Percentiles rank a stretch among this genome's conserved stretches.
Conservation (phyloP, 2,113 vertebrate species). For the Perca fluviatilis region DNA sequence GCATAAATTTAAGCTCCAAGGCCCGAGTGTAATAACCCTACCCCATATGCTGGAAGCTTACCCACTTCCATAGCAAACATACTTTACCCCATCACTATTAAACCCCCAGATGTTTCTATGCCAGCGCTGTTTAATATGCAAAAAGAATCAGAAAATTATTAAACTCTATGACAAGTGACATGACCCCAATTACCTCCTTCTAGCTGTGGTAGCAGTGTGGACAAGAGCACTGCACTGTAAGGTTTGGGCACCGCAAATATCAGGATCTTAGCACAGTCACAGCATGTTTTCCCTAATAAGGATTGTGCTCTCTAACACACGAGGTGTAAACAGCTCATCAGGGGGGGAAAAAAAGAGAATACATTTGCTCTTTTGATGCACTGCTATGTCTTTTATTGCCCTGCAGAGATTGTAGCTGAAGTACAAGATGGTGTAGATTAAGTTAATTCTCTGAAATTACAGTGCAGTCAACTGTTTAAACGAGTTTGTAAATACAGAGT, state of each 20-base stretch:
- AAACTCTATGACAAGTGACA: conserved; percentile 65
- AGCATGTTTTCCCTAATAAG: conserved; percentile 39
- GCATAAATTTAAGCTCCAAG: conserved; percentile 55
- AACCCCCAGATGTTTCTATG: conserved; percentile 59
- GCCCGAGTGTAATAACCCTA: conserved; percentile 51
- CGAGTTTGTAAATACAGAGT: conserved; percentile 39
- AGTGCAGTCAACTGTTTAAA: conserved; percentile 48
- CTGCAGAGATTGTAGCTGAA: conserved; percentile 32
- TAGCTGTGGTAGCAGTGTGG: conserved; percentile 20
- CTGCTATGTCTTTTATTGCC: conserved; percentile 30
- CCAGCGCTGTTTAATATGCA: conserved; percentile 67
- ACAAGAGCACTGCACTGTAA: conserved; percentile 26
- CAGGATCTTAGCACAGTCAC: conserved; percentile 49
- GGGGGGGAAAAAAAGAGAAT: not conserved
- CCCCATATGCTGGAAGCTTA: conserved; percentile 41
- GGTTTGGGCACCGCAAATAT: conserved; percentile 31
- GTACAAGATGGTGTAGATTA: conserved; percentile 42
- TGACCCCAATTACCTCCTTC: conserved; percentile 75
- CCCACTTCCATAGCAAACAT: conserved; percentile 47
- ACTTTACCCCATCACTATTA: conserved; percentile 40
- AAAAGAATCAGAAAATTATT: conserved; percentile 75
- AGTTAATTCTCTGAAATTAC: conserved; percentile 53
- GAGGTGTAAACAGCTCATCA: conserved; percentile 36
- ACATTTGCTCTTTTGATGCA: not conserved
- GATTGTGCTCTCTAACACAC: conserved; percentile 36